Percentiles rank a stretch among this genome's conserved stretches.
phyloP scores from a whole-genome alignment of 2,113 vertebrate genomes.

The Platanista minor region DNA sequence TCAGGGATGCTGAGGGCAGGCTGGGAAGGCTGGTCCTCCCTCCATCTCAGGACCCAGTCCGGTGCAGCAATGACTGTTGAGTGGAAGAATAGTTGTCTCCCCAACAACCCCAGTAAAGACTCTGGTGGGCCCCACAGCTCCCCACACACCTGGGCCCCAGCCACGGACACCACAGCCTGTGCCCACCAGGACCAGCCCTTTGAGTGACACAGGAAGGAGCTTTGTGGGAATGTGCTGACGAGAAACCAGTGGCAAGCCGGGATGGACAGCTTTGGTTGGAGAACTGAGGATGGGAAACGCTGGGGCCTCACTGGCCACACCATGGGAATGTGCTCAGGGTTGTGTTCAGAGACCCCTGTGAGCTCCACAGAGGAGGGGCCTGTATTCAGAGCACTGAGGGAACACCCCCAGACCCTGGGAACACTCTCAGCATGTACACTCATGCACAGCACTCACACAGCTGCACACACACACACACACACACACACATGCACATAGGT shows the following conservation, averaged over 20 bases:
- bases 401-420: not conserved
- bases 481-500: not conserved
- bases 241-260: not conserved
- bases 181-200: not conserved
- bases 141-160: not conserved
- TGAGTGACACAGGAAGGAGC: accelerated
- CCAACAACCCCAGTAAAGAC: accelerated
- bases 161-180: accelerated
- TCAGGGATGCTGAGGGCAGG: not conserved
- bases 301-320: not conserved
- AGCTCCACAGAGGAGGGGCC: not conserved
- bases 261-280: not conserved
- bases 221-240: not conserved
- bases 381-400: not conserved
- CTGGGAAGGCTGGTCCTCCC: not conserved
- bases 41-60: not conserved
- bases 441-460: not conserved
- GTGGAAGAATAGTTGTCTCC: not conserved
- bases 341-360: not conserved
- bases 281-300: not conserved
- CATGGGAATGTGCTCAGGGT: not conserved
- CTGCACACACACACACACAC: not conserved
- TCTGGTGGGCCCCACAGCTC: not conserved
- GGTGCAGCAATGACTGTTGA: not conserved
- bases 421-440: not conserved